Base-by-base conservation (phyloP, 2,113 vertebrate genomes). In the Acrocephalus arundinaceus region DNA sequence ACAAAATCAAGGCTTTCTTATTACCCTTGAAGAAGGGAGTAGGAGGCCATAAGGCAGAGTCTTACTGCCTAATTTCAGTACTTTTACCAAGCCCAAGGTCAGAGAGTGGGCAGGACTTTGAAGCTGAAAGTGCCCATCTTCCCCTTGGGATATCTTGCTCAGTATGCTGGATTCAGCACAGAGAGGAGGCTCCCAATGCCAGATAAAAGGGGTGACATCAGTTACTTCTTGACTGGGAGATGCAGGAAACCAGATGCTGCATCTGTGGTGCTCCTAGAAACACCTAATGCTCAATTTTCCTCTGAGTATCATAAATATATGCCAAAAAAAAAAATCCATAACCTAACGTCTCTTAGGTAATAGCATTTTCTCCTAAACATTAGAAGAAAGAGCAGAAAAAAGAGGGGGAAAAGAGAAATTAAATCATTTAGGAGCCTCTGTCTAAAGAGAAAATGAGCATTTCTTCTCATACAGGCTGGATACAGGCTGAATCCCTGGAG, bases 191-290 rank as follows among this genome's bases (percentile, higher is more conserved):
- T 80, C 81, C 68, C 66, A 45, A 1, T 87, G 81, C 68, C 62
- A 71, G 71, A 66, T 57, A n/a, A 81, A 88, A 71, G 46, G 37
- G 33, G 7, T 87, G 72, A 27, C 61, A 48, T 19, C 25, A 15
- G 28, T 74, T 85, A 15, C 33, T 85, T 82, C 72, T 90, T 89
- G 51, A 65, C 11, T 85, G 61, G 61, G 91, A 92, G 52, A 61
- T 20, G 37, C 28, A 73, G 57, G 91, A 94, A 90, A 77, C 41
- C n/a, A 65, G 59, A 75, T 37, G 24, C 54, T 68, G 41, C 58
- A 66, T 41, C 30, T n/a, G 12, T 81, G 25, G 22, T 80, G 31
- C 28, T 72, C 35, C 52, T 57, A 46, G 58, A 62, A 88, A 70
- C 12, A n/a, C 21, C 58, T 77, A 4, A 9, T 57, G 76, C 41